Evolutionary conservation across 2,797 vertebrate genomes (phyloP), one percentile per base, ranked within the genome.

Genomic region (Megaceryle alcyon): DNA sequence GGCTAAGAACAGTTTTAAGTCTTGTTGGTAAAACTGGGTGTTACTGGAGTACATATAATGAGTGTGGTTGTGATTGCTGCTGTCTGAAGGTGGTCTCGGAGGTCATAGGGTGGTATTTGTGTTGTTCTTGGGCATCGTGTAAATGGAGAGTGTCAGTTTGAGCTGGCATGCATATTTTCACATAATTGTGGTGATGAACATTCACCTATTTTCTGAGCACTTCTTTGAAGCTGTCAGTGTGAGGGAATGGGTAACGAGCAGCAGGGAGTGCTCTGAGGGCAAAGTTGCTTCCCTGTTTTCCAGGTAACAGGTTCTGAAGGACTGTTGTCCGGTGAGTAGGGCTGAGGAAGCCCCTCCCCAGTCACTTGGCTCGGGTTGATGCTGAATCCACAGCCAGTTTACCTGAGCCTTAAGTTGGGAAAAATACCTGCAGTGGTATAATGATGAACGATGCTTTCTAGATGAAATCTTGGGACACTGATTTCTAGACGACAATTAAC

Each of bases 161-260:
- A 82, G 63, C 26, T 73, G 43, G n/a, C 2, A 0, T 41, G 18
- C 1, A 0, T 56, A 7, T 60, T 68, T 70, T 77, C 1, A 0
- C 31, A 6, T 21, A 69, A 0, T 43, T 60, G 8, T 1, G 1
- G 17, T 76, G 31, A 33, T 84, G 37, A 82, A 49, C n/a, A 35
- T 61, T 41, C 10, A 9, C 60, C 41, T 69, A 1, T 60, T 80
- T 94, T 77, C 37, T 63, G 6, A 5, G 59, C 0, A 0, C 25
- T 72, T 57, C 12, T 86, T 69, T 2, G 4, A 20, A 63, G 33
- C 25, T 66, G 13, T 65, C 25, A 12, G 60, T 31, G 23, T 77
- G 31, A 71, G 44, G 53, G 35, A 77, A 16, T 25, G 35, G 26
- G 8, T 77, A 70, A 39, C 1, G 3, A 86, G 57, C 39, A 35